Evolutionary conservation across 2,888 invertebrate species (phyloP).

Genomic region (Hypercompe scribonia): DNA sequence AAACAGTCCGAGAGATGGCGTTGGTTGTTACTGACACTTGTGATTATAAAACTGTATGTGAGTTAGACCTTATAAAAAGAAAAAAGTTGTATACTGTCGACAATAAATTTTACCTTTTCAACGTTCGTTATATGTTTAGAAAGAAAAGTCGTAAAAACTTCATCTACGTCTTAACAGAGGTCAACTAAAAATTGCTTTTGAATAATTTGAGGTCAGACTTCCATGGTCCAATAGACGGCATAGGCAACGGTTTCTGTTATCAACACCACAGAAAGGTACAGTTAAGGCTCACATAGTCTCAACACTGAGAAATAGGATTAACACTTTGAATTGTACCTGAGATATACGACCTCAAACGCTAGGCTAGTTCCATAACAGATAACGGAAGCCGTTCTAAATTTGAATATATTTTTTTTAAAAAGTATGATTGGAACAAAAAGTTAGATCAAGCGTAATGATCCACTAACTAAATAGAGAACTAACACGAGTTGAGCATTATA

Average conservation of each 20-base stretch:
- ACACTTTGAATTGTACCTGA: not conserved
- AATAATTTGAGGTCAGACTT: not conserved
- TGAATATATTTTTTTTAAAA: not conserved
- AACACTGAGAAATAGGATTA: not conserved
- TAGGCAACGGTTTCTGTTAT: not conserved
- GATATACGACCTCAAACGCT: not conserved
- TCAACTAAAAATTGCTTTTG: not conserved
- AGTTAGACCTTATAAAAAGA: no score
- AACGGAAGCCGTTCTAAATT: not conserved
- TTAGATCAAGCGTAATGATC: not conserved
- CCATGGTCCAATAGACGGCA: not conserved
- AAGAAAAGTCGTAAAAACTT: no score
- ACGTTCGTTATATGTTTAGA: no score
- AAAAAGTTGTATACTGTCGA: not conserved
- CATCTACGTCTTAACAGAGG: no score
- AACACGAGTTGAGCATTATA: constrained; percentile 55
- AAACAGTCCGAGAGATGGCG: not conserved
- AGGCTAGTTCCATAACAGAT: not conserved
- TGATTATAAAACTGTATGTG: not conserved
- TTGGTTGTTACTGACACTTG: not conserved
- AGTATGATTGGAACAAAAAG: not conserved
- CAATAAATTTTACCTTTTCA: not conserved
- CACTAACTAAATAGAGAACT: constrained; percentile 1
- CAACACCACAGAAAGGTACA: not conserved
- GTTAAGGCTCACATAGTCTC: not conserved